Evolutionary conservation across 92 coral and sea anemone species (phyloP), one percentile per base, ranked within the genome.

Genomic region (Parazoanthus swiftii): DNA sequence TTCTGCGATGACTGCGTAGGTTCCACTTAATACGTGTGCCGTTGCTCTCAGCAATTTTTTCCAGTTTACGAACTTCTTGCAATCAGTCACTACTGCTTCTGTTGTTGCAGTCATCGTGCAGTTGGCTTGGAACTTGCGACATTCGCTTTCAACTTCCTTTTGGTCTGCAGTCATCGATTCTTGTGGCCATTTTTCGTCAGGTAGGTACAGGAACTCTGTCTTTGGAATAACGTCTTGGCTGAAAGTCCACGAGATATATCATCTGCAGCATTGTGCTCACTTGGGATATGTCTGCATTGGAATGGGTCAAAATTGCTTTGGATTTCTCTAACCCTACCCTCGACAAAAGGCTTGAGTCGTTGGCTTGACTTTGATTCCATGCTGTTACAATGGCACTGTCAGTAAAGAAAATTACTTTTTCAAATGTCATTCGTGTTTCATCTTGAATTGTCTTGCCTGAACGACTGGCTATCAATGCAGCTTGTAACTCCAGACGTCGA

Each of bases 291-390:
- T n/a, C n/a, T 51, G 92, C 95, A 91, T 23, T 86, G 88, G 21
- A 73, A 82, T 4, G 93, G 95, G 36, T 91, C 90, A 9, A 88
- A 58, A 56, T 89, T 89, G 76, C 39, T 86, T 63, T 91, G 93
- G 23, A 91, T 93, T 78, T 91, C 92, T 44, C 89, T 68, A 38
- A 91, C 85, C 85, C 91, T 83, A 63, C 81, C 77, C 25, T 94
- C 90, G 36, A 91, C 94, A 74, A 91, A 91, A 70, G 92, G 96
- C 59, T 93, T 91, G 84, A 91, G 85, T 2, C 89, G 46, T 58
- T 74, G 26, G 95, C 85, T 71, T 74, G 77, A 79, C 92, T 91
- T 33, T 73, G 37, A 15, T 29, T 73, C 77, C 77, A 73, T 73
- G 77, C 77, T 25, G 4, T 8, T 25, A 26, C 77, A 33, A 73